phyloP scores from a whole-genome alignment of 2,888 invertebrate genomes.

The Keiferia lycopersicella region DNA sequence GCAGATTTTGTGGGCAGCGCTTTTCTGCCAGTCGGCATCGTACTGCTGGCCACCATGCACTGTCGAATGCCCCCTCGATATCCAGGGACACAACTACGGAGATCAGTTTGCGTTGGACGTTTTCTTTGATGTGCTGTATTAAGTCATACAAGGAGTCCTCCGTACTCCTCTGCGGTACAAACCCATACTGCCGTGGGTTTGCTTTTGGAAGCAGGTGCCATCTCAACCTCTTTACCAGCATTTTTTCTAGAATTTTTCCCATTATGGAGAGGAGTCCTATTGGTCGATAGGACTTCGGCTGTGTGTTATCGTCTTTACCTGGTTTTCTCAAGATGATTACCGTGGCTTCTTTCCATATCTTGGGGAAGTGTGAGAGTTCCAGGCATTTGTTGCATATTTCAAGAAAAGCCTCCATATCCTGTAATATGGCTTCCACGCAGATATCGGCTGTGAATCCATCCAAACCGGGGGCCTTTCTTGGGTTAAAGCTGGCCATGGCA shows the following conservation, averaged over 20 bases:
- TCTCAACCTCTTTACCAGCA: neutral
- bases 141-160: neutral
- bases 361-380: conserved; percentile 28
- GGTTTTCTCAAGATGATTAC: conserved; percentile 31
- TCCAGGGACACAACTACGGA: neutral
- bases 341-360: conserved; percentile 31
- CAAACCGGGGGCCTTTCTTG: conserved; percentile 22
- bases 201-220: too few relatives aligned
- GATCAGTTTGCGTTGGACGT: neutral
- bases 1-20: neutral
- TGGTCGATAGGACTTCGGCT: conserved; percentile 28
- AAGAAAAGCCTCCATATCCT: neutral
- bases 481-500: neutral
- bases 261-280: conserved; percentile 12
- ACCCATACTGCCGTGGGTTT: too few relatives aligned
- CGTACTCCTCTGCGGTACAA: too few relatives aligned
- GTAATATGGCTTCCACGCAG: conserved; percentile 10
- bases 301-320: conserved; percentile 25
- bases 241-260: conserved; percentile 8
- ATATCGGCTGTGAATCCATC: conserved; percentile 27
- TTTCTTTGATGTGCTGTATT: neutral
- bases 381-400: conserved; percentile 25
- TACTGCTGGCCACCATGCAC: conserved; percentile 5
- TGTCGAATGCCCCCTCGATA: conserved; percentile 3
- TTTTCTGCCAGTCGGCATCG: neutral